Base-by-base conservation (phyloP, 2,113 vertebrate species). In the Prionailurus viverrinus region DNA sequence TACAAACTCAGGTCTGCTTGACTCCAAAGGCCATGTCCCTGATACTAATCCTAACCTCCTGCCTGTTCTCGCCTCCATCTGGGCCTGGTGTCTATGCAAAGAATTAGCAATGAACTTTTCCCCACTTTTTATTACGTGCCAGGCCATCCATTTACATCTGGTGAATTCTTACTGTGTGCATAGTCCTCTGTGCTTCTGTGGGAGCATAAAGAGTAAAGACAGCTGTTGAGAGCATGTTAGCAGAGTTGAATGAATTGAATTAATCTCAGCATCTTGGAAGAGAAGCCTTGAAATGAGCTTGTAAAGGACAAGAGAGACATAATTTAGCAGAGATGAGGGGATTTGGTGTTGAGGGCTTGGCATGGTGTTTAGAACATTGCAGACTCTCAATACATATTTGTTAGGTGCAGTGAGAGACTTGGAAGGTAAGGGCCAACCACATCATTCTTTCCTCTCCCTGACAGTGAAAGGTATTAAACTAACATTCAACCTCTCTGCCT, bases 261-360 rank as follows among this genome's bases (percentile, higher is more conserved):
- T 85, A 85, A 45, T 51, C 39, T 89, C 12, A 78, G 51, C 9
- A 76, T 92, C 36, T 27, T 65, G 18, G n/a, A 80, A 92, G 29
- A 95, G 55, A 27, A 78, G 16, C 65, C 65, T 96, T 89, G 58
- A 95, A 92, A 83, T 31, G 63, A 95, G 48, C 45, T 93, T 73
- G 41, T 94, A 61, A 96, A 96, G 79, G 84, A 76, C 36, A 71
- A 85, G 39, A 48, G 39, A 61, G 21, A 76, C 33, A 81, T 65
- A 53, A 29, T 48, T 86, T 58, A 71, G 45, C 69, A 91, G 66
- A 78, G 45, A 95, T 23, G 63, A 84, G n/a, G 15, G 25, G 13
- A 58, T 96, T 92, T 96, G 53, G 21, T 76, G 29, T 81, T 16
- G 31, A 29, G 53, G 19, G 4, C n/a, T 96, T 89, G 81, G 25